Conservation (phyloP, 2,888 invertebrate genomes). For the Amiota minor region DNA sequence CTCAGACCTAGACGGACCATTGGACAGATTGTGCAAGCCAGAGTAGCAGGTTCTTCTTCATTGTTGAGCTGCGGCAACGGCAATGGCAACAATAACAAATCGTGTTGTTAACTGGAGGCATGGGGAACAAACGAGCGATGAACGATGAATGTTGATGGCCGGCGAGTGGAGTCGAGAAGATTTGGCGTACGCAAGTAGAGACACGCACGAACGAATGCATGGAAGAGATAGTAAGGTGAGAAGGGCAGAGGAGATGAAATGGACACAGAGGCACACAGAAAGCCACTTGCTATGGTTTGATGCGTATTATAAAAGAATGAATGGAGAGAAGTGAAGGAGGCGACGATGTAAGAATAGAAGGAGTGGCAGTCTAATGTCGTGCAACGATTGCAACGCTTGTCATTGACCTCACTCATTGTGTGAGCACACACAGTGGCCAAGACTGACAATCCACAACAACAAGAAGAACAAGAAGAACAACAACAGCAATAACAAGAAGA, state of each 20-base stretch:
- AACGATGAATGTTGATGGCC: constrained; percentile 1
- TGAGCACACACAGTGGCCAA: constrained; percentile 2
- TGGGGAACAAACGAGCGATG: constrained; percentile 6
- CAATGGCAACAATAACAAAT: constrained; percentile 59
- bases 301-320: not conserved
- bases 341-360: constrained; percentile 28
- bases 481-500: not conserved
- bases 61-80: not conserved
- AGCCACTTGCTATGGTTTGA: not conserved
- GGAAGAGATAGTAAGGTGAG: constrained; percentile 36
- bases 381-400: constrained; percentile 34
- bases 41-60: constrained; percentile 20
- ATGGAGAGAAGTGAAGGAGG: not conserved
- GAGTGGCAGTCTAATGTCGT: constrained; percentile 26
- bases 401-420: constrained; percentile 25
- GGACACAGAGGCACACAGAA: constrained; percentile 2
- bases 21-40: constrained; percentile 7
- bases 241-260: constrained; percentile 17
- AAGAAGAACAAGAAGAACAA: not conserved
- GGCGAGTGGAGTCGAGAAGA: not conserved
- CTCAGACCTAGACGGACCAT: constrained; percentile 7
- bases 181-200: constrained; percentile 15
- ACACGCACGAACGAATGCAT: constrained; percentile 23
- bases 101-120: constrained; percentile 60
- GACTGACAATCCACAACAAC: not conserved